These are phyloP conservation scores for Zophobas atratus DNA, from an alignment of 1,140 invertebrate species.

Conservation along the genomic window DNA sequence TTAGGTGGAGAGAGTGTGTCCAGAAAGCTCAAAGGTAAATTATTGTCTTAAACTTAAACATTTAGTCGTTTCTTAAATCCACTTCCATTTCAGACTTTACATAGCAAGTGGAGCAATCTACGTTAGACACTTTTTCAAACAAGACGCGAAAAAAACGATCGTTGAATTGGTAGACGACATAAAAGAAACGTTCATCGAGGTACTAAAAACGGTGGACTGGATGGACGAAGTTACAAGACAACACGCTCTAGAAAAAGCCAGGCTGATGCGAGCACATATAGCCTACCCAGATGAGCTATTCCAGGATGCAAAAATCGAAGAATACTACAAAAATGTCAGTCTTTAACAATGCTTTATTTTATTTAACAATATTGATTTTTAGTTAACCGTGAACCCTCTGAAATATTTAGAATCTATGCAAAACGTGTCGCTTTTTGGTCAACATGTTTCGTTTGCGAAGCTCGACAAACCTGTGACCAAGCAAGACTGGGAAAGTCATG, in stretches of 20 bases:
- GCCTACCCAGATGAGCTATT: conserved; percentile 70
- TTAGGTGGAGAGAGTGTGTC: conserved; percentile 41
- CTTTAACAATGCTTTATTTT: not conserved
- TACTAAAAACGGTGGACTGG: conserved; percentile 72
- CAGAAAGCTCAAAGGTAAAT: conserved; percentile 25
- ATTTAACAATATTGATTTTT: conserved; percentile 1
- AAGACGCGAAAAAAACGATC: conserved; percentile 68
- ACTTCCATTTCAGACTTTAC: conserved; percentile 14
- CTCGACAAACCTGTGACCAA: conserved; percentile 78
- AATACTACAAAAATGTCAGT: conserved; percentile 42
- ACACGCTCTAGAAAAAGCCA: conserved; percentile 65
- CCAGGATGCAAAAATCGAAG: conserved; percentile 67
- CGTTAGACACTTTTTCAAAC: conserved; percentile 69
- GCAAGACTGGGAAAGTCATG: conserved; percentile 86
- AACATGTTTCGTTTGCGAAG: not conserved
- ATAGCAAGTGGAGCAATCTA: conserved; percentile 55
- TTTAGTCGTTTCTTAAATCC: not conserved
- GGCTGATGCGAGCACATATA: conserved; percentile 67
- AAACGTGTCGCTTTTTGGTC: conserved; percentile 3
- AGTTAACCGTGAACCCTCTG: conserved; percentile 10
- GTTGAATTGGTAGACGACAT: conserved; percentile 75
- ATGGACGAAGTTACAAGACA: conserved; percentile 73
- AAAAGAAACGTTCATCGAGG: conserved; percentile 65
- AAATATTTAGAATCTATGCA: conserved; percentile 24
- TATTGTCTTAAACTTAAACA: conserved; percentile 2